These are phyloP conservation scores for Glaucomys volans DNA, from an alignment of 2,113 vertebrate species.

Conservation along the genomic window DNA sequence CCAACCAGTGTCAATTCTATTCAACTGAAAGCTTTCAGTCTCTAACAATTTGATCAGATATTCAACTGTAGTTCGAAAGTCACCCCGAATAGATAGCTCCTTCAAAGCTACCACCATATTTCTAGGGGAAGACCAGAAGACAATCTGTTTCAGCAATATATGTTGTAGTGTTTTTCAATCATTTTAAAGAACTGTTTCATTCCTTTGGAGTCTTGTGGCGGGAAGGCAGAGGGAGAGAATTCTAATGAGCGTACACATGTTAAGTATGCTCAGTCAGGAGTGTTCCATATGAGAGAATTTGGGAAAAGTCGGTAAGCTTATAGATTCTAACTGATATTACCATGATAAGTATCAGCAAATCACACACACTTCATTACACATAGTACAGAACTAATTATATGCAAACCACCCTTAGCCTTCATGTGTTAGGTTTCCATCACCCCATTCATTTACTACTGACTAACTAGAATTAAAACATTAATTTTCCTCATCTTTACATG, in stretches of 20 bases:
- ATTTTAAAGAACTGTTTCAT: slow-evolving; percentile 51
- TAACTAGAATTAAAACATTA: slow-evolving; percentile 16
- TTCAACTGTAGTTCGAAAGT: slow-evolving; percentile 98
- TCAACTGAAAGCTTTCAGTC: slow-evolving; percentile 98
- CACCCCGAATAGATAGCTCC: slow-evolving; percentile 97
- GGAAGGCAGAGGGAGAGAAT: neutral
- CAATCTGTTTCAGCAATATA: slow-evolving; percentile 36
- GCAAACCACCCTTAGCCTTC: slow-evolving; percentile 3
- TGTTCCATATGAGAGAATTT: neutral
- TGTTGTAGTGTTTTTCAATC: slow-evolving; percentile 37
- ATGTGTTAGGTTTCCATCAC: neutral
- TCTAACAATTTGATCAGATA: slow-evolving; percentile 98
- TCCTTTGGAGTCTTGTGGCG: slow-evolving; percentile 6
- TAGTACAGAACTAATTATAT: neutral
- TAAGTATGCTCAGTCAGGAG: neutral
- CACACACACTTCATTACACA: neutral
- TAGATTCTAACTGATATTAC: slow-evolving; percentile 23
- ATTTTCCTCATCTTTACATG: neutral
- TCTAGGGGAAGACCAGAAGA: slow-evolving; percentile 84
- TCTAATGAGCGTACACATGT: neutral
- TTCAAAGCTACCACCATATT: slow-evolving; percentile 99
- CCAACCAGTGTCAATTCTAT: slow-evolving; percentile 98
- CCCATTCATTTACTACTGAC: slow-evolving; percentile 8
- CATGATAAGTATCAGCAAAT: slow-evolving; percentile 28
- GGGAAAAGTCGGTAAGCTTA: slow-evolving; percentile 30